phyloP scores from a whole-genome alignment of 2,113 vertebrate species.

The Python bivittatus region DNA sequence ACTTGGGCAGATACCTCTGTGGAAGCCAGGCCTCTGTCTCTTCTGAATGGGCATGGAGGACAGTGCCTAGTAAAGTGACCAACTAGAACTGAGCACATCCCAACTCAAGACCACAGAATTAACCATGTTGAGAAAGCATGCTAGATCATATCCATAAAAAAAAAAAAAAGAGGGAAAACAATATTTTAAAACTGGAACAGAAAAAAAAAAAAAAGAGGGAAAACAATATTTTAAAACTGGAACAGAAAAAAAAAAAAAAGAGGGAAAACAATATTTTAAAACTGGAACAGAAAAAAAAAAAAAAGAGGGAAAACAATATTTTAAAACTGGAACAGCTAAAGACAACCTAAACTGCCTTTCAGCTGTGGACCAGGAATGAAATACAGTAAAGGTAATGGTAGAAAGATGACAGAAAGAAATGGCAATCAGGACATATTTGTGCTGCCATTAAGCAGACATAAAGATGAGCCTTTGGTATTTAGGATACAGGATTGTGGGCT shows the following conservation, averaged over 20 bases:
- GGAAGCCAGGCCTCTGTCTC: background rate
- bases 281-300: background rate
- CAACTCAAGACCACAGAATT: background rate
- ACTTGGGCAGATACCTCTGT: background rate
- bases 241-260: too few relatives aligned
- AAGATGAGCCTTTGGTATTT: background rate
- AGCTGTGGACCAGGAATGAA: background rate
- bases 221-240: background rate
- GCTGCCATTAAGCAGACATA: background rate
- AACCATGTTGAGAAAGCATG: background rate
- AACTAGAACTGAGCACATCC: background rate
- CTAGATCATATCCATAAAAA: background rate
- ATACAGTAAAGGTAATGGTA: background rate
- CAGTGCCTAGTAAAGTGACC: background rate
- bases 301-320: background rate
- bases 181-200: too few relatives aligned
- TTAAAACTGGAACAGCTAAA: background rate
- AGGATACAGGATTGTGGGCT: too few relatives aligned
- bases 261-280: background rate
- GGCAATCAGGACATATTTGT: background rate
- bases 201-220: too few relatives aligned
- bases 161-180: background rate
- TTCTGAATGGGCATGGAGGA: background rate
- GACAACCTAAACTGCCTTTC: background rate
- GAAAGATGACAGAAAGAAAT: background rate